phyloP scores from a whole-genome alignment of 2,797 vertebrate genomes.

The Euthynnus affinis region DNA sequence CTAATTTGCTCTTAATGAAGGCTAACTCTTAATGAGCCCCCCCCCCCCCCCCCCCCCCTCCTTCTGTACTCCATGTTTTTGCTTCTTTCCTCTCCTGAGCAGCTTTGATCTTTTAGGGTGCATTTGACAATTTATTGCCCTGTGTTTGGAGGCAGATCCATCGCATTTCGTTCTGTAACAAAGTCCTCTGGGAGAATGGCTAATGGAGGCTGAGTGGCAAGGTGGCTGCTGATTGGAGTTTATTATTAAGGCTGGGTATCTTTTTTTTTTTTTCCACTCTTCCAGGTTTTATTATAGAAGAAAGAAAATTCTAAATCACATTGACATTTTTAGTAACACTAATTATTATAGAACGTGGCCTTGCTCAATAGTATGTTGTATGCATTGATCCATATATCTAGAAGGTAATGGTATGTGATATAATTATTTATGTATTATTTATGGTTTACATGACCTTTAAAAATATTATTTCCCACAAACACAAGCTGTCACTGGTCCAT shows the following conservation, averaged over 20 bases:
- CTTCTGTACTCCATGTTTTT: constrained; percentile 31
- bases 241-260: constrained; percentile 12
- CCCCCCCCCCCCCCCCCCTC: constrained; percentile 17
- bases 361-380: not conserved
- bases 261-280: constrained; percentile 2
- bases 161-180: constrained; percentile 31
- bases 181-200: constrained; percentile 14
- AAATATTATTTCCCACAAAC: not conserved
- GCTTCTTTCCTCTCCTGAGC: constrained; percentile 33
- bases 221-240: constrained; percentile 32
- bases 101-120: constrained; percentile 68
- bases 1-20: constrained; percentile 79
- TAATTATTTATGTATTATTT: not conserved
- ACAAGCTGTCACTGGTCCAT: no score
- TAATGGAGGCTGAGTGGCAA: constrained; percentile 46
- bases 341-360: not conserved
- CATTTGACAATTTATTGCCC: constrained; percentile 69
- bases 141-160: constrained; percentile 48
- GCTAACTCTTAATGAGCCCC: constrained; percentile 74
- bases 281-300: not conserved
- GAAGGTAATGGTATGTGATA: not conserved
- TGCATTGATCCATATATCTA: not conserved
- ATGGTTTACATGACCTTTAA: not conserved
- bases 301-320: not conserved
- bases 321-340: not conserved